Conservation (phyloP, 2,113 vertebrate species). For the Ceuthmochares aereus region DNA sequence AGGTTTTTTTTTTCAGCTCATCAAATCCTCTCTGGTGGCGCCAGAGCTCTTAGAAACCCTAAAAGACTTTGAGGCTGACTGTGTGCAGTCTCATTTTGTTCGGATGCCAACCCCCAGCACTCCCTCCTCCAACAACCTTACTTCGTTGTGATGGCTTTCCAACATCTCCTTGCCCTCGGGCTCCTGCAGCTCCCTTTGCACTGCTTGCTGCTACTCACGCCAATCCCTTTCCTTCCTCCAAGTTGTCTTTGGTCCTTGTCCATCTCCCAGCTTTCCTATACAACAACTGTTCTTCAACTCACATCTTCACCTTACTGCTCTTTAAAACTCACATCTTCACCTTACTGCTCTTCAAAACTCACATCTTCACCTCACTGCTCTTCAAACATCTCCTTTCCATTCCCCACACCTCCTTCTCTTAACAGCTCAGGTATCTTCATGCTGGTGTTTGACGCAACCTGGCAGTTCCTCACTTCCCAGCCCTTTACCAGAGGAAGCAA, state of each 20-base stretch:
- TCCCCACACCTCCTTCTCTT: rapidly evolving
- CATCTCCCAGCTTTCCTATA: neutral
- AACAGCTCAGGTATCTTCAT: rapidly evolving
- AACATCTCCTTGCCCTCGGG: neutral
- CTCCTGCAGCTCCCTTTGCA: neutral
- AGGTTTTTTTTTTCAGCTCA: neutral
- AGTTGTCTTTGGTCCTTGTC: neutral
- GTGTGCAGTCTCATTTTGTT: neutral
- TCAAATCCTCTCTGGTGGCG: conserved; percentile 8
- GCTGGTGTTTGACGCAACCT: neutral
- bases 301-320: rapidly evolving
- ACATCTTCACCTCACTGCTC: neutral
- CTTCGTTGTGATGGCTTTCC: neutral
- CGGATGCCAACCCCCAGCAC: neutral
- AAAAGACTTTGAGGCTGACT: neutral
- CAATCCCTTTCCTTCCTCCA: neutral
- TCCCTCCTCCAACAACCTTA: neutral
- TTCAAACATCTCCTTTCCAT: neutral
- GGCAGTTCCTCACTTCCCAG: neutral
- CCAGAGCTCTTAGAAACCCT: neutral
- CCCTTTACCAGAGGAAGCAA: neutral
- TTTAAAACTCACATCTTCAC: no score
- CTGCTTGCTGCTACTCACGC: neutral
- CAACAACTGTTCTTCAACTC: neutral
- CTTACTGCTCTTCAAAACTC: neutral